phyloP scores from a whole-genome alignment of 2,113 vertebrate species.

The Tetraodon nigroviridis region DNA sequence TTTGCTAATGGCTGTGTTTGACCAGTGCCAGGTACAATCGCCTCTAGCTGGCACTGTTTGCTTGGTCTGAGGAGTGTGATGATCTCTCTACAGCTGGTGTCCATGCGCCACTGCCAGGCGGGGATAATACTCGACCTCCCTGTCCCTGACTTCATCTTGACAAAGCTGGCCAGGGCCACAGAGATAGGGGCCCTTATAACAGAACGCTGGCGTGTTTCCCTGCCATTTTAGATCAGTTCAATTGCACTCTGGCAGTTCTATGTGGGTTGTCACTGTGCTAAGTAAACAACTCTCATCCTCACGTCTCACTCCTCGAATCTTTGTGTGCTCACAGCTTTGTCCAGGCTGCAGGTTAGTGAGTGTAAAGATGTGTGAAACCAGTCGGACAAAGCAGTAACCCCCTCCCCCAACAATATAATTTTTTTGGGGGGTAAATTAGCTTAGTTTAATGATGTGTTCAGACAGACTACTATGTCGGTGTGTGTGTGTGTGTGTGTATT shows the following conservation, averaged over 20 bases:
- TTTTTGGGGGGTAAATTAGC: constrained; percentile 80
- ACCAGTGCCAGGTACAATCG: constrained; percentile 65
- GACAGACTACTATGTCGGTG: constrained; percentile 35
- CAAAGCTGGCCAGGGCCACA: constrained; percentile 49
- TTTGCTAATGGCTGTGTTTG: constrained; percentile 55
- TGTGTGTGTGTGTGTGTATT: constrained; percentile 28
- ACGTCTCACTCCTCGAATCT: constrained; percentile 4
- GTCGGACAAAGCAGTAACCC: constrained; percentile 83
- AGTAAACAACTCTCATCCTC: constrained; percentile 52
- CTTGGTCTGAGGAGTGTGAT: constrained; percentile 57
- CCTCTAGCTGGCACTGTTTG: constrained; percentile 52
- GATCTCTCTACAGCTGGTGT: constrained; percentile 65
- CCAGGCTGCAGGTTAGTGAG: constrained; percentile 46
- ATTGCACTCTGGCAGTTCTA: constrained; percentile 39
- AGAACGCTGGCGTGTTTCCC: too few relatives aligned
- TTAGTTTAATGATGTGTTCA: constrained; percentile 88
- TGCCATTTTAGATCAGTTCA: constrained; percentile 18
- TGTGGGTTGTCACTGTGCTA: constrained; percentile 22
- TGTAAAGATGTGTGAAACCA: constrained; percentile 72
- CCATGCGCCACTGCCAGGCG: constrained; percentile 47
- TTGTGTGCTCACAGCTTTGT: constrained; percentile 49
- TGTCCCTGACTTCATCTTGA: constrained; percentile 34
- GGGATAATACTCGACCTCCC: constrained; percentile 27
- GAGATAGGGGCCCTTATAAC: too few relatives aligned
- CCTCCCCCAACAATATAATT: constrained; percentile 37